These are phyloP conservation scores for Trissolcus basalis DNA, from an alignment of 1,140 invertebrate species.

Conservation along the genomic window DNA sequence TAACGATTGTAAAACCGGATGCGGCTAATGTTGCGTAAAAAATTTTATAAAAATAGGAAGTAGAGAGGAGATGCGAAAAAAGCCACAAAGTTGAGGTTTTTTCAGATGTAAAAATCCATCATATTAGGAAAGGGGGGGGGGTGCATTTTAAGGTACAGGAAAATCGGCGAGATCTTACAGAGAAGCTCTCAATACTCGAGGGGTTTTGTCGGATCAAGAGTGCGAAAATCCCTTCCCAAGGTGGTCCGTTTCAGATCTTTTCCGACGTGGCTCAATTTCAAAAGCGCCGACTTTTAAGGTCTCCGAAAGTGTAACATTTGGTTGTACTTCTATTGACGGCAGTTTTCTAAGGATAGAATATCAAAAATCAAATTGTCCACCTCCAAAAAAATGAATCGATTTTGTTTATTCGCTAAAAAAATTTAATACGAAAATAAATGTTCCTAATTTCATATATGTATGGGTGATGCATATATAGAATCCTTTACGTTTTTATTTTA, in stretches of 20 bases:
- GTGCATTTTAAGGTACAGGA: neutral
- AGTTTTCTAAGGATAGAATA: neutral
- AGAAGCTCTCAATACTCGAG: constrained; percentile 33
- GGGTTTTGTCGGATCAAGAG: constrained; percentile 66
- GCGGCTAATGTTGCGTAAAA: constrained; percentile 38
- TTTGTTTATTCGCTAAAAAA: too few relatives aligned
- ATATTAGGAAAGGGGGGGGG: neutral
- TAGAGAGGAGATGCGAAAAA: constrained; percentile 6
- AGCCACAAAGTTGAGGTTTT: neutral
- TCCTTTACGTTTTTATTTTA: too few relatives aligned
- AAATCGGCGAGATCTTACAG: neutral
- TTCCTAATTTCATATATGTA: too few relatives aligned
- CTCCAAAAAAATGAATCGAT: too few relatives aligned
- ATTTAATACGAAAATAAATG: too few relatives aligned
- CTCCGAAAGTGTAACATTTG: constrained; percentile 41
- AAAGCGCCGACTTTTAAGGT: constrained; percentile 56
- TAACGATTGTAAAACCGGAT: constrained; percentile 40
- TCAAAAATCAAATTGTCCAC: too few relatives aligned
- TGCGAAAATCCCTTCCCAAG: constrained; percentile 71
- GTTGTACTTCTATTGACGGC: constrained; percentile 27
- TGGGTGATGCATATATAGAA: too few relatives aligned
- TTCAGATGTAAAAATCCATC: too few relatives aligned
- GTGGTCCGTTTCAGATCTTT: constrained; percentile 61
- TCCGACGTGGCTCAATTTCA: constrained; percentile 64
- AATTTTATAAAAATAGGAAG: constrained; percentile 49